These are phyloP conservation scores for Cremastinae sp. DNA, from an alignment of 2,888 invertebrate genomes.

Conservation along the genomic window DNA sequence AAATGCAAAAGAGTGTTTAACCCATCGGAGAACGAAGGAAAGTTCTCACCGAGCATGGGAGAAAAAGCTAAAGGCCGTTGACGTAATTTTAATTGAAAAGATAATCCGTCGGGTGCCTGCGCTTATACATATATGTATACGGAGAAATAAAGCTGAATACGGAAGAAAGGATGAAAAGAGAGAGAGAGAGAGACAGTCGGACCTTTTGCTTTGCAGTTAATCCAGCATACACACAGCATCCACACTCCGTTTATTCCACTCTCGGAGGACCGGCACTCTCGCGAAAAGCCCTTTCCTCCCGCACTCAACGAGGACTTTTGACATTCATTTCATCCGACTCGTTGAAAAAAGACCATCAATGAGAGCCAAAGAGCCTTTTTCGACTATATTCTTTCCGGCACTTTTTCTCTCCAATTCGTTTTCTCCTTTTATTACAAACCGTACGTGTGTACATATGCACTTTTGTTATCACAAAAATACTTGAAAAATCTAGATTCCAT, in stretches of 20 bases:
- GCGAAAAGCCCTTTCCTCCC: slow-evolving; percentile 45
- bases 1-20: neutral
- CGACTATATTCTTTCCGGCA: slow-evolving; percentile 14
- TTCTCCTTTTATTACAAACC: neutral
- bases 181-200: slow-evolving; percentile 21
- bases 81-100: slow-evolving; percentile 65
- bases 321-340: slow-evolving; percentile 49
- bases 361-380: slow-evolving; percentile 50
- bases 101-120: slow-evolving; percentile 59
- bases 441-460: no score
- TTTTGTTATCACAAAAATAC: no score
- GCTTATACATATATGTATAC: slow-evolving; percentile 42
- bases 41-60: slow-evolving; percentile 33
- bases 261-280: slow-evolving; percentile 38
- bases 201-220: slow-evolving; percentile 41
- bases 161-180: slow-evolving; percentile 10
- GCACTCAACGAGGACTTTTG: slow-evolving; percentile 48
- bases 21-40: slow-evolving; percentile 29
- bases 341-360: slow-evolving; percentile 61
- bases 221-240: slow-evolving; percentile 30
- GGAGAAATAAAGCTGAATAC: slow-evolving; percentile 11
- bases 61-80: slow-evolving; percentile 53
- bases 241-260: slow-evolving; percentile 7
- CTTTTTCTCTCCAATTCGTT: neutral
- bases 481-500: no score